Evolutionary conservation across 1,140 invertebrate genomes (phyloP), one percentile per base, ranked within the genome.

Genomic region (Calycopis cecrops): DNA sequence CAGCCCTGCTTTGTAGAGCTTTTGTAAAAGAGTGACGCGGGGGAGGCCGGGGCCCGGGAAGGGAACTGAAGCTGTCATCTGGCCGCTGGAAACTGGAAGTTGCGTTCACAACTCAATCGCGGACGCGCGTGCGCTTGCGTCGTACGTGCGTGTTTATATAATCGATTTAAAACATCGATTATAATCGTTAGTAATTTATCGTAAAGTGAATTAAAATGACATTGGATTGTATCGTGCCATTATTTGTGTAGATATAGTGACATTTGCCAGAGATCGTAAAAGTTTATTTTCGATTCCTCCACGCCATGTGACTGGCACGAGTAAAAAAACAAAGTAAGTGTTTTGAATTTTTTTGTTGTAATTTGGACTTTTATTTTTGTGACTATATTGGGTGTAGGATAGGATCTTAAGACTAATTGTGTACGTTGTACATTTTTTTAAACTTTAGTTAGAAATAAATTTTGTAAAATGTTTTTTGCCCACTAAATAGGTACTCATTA

Each of bases 231-330:
- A 28, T 63, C 44, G 67, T 81, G 74, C 68, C 61, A 55, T 28
- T 28, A 28, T 28, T 28, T 28, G 21, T 28, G 21, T 28, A 28
- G 6, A 28, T 28, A 28, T 28, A 28, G 21, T 28, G 21, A 28
- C 21, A 28, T 28, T 28, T 28, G 21, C 21, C 2, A 6, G 6
- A 28, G 21, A 28, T 28, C 21, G 21, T 28, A 28, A 28, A 28
- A 28, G 81, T 64, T 79, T 69, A 69, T 65, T 73, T 74, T 73
- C 73, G 59, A 69, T 67, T 73, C 71, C 65, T 73, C 69, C 67
- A 58, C 79, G 76, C 79, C 80, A 86, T 86, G 83, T 86, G 83
- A 86, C 74, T 77, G 55, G 60, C 59, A 67, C 64, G 67, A 78
- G 66, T 69, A 60, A 60, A 67, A 73, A 77, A 62, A 76, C 79